Base-by-base conservation (phyloP, 2,113 vertebrate genomes). In the Chlorodrepanis virens region DNA sequence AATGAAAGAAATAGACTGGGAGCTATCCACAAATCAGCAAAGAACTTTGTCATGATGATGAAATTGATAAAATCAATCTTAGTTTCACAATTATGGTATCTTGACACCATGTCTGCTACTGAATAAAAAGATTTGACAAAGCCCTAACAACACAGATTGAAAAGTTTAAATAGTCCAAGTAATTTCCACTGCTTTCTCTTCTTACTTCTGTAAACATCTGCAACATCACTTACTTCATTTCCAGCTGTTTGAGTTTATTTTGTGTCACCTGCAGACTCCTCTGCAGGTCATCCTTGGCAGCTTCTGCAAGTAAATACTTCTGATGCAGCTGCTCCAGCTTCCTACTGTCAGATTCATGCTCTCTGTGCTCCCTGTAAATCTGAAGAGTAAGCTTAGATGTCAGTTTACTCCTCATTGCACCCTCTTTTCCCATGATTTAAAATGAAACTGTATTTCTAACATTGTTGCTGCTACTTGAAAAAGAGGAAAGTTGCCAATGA, bases 261-360 rank as follows among this genome's bases (percentile, higher is more conserved):
- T 98, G 98, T 44, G 98, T 97, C 91, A 95, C 98, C 92, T 98
- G 98, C 15, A 99, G 98, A 54, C 97, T 98, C 70, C 99, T 95
- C 84, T 98, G 98, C 74, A 99, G 96, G 74, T 99, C 99, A 67
- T 99, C 98, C 94, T 98, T 99, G 45, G 97, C 88, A 88, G 98
- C 97, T 94, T 99, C 99, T 69, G 98, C 98, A 69, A 97, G 96
- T 20, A 99, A 96, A 64, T 98, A 99, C 83, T 99, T 98, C 87
- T 99, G 98, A 90, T 99, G 98, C 94, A 99, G 98, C 54, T 98
- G 98, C 89, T 99, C 99, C 4, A 99, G 97, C 96, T 98, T 99
- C 94, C 98, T 98, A 24, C 94, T 97, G 95, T 99, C 98, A 53
- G 90, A 97, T 95, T 99, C 98, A 39, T 96, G 98, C 23, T 90